These are phyloP conservation scores for Vultur gryphus DNA, from an alignment of 2,797 vertebrate genomes.

Conservation along the genomic window DNA sequence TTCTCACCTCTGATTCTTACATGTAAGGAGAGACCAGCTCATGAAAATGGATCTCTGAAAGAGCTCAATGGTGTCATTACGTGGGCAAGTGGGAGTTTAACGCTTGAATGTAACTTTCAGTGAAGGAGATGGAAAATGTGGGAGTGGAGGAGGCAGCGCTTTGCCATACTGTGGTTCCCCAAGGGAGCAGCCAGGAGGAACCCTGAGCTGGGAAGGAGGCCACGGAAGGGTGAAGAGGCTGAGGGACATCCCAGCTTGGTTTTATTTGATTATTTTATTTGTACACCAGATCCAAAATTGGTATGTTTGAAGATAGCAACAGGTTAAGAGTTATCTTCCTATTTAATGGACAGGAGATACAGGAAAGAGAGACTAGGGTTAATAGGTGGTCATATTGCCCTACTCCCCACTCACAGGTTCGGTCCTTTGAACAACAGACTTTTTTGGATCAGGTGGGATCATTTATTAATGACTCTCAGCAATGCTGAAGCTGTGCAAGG, in stretches of 20 bases:
- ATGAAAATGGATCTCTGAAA: conserved; percentile 19
- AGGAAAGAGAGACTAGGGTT: background rate
- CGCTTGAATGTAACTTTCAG: background rate
- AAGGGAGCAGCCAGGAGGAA: background rate
- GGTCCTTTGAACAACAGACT: background rate
- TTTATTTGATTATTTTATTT: background rate
- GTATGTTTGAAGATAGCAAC: background rate
- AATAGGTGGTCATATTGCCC: background rate
- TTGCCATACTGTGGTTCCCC: background rate
- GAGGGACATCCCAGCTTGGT: background rate
- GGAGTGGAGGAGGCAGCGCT: accelerated
- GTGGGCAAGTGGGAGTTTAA: background rate
- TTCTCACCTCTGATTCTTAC: background rate
- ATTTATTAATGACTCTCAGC: background rate
- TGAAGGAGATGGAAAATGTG: background rate
- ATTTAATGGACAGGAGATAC: background rate
- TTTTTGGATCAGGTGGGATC: too few relatives aligned
- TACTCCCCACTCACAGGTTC: background rate
- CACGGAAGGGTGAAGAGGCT: background rate
- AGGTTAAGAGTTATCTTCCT: background rate
- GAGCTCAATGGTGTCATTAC: background rate
- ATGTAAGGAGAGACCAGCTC: background rate
- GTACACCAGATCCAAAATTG: background rate
- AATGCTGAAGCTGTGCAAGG: background rate
- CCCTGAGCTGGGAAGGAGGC: background rate